Percentiles rank a stretch among this genome's conserved stretches.
These are phyloP conservation scores for Pardosa pseudoannulata DNA, from an alignment of 2,888 invertebrate genomes.

Conservation along the genomic window DNA sequence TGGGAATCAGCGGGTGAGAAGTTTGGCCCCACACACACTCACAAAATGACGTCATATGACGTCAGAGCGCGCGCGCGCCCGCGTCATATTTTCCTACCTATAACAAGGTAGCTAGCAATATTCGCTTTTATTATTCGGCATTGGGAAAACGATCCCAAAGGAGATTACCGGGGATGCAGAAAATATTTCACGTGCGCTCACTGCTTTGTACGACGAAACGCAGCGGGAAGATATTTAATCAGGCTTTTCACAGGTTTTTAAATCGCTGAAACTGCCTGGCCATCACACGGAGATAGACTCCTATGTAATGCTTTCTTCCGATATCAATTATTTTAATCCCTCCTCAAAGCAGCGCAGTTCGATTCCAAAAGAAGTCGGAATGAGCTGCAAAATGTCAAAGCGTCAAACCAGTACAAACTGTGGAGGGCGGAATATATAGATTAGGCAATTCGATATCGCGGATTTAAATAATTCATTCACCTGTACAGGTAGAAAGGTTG, in stretches of 20 bases:
- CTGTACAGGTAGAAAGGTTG: too few relatives aligned
- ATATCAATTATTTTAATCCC: not conserved
- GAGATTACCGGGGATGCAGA: conserved; percentile 18
- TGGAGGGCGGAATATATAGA: not conserved
- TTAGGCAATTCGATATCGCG: too few relatives aligned
- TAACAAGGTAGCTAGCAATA: conserved; percentile 33
- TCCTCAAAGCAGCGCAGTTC: not conserved
- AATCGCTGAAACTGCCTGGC: not conserved
- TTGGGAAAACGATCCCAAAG: conserved; percentile 26
- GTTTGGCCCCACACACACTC: conserved; percentile 16
- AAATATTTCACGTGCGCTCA: not conserved
- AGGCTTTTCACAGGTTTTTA: not conserved
- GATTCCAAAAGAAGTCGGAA: not conserved
- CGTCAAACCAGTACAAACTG: not conserved
- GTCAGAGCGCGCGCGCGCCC: conserved; percentile 37
- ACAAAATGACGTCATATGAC: conserved; percentile 62
- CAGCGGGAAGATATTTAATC: not conserved
- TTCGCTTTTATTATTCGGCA: conserved; percentile 17
- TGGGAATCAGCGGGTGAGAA: conserved; percentile 53
- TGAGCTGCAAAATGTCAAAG: not conserved
- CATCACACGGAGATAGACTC: too few relatives aligned
- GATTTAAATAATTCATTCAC: too few relatives aligned
- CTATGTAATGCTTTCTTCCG: not conserved
- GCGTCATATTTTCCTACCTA: conserved; percentile 45
- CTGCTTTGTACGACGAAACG: not conserved